phyloP scores from a whole-genome alignment of 2,888 invertebrate genomes.

The Aproaerema taeniolella region DNA sequence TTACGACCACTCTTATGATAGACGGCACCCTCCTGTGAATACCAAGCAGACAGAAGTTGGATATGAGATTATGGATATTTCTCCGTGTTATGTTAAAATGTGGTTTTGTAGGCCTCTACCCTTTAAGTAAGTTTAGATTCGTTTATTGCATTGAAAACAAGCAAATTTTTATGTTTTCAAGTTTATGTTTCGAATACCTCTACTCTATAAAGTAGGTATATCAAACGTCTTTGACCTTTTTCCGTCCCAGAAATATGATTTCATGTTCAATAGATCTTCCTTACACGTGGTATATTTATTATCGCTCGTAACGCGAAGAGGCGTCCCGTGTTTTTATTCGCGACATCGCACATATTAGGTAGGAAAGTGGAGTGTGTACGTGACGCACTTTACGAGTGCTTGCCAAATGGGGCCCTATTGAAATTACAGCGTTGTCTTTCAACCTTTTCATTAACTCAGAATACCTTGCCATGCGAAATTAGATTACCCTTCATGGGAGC shows the following conservation, averaged over 20 bases:
- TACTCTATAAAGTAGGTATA: too few species aligned
- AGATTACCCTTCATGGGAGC: too few species aligned
- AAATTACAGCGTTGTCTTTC: slow-evolving; percentile 16
- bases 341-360: slow-evolving; percentile 14
- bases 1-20: slow-evolving; percentile 38
- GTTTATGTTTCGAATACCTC: too few species aligned
- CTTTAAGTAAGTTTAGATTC: too few species aligned
- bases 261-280: slow-evolving; percentile 7
- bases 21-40: slow-evolving; percentile 31
- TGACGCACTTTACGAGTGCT: slow-evolving; percentile 16
- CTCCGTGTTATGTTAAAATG: slow-evolving; percentile 20
- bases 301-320: background rate
- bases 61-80: slow-evolving; percentile 9
- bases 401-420: slow-evolving; percentile 13
- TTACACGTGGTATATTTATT: slow-evolving; percentile 5
- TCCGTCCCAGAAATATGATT: too few species aligned
- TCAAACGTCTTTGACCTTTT: too few species aligned
- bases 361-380: slow-evolving; percentile 15
- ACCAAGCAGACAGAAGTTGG: slow-evolving; percentile 21
- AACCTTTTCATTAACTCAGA: too few species aligned
- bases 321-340: slow-evolving; percentile 9
- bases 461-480: too few species aligned
- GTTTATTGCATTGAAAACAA: too few species aligned
- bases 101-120: too few species aligned
- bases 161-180: too few species aligned